Evolutionary conservation across 1,140 invertebrate genomes (phyloP), one percentile per base, ranked within the genome.

Genomic region (Ditylenchus dipsaci): DNA sequence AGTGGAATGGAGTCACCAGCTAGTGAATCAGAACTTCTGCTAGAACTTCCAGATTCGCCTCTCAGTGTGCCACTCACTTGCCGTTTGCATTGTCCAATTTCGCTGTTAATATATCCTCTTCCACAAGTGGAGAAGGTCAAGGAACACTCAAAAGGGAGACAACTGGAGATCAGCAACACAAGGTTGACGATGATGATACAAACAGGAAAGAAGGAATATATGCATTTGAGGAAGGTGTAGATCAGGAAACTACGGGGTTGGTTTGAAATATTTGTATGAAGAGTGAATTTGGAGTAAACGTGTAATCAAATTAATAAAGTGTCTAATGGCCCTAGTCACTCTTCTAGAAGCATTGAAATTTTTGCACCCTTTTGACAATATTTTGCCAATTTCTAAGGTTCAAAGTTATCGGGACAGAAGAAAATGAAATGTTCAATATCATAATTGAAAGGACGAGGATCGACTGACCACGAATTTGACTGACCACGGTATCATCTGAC

Each of bases 31-130:
- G 68, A 70, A 26, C 53, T 70, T 26, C 68, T 65, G 19, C 27
- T 65, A 11, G 68, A 70, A 26, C 53, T 70, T 33, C 68, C 68
- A 9, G 68, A 70, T 33, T 70, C 68, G 15, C 68, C 19, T 70
- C 68, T 0, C 68, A 70, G 23, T 70, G 68, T 38, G 66, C 53
- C 13, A 38, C 45, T 1, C 68, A 67, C 59, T 30, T 47, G 26
- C 43, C 49, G 30, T 59, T 67, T 33, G 45, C 49, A 56, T 38
- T 68, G 19, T 38, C 33, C 11, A 38, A 38, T 38, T 38, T 38
- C 3, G 33, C 11, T 38, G 33, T 38, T 11, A 38, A 38, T 11
- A 60, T 59, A 7, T 19, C 33, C 53, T 67, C 8, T 0, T 67
- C 33, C 1, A 38, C 15, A 43, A 15, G 29, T 68, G 15, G 15